Evolutionary conservation across 2,797 vertebrate species (phyloP), one percentile per base, ranked within the genome.

Genomic region (Arrhamphus sclerolepis): DNA sequence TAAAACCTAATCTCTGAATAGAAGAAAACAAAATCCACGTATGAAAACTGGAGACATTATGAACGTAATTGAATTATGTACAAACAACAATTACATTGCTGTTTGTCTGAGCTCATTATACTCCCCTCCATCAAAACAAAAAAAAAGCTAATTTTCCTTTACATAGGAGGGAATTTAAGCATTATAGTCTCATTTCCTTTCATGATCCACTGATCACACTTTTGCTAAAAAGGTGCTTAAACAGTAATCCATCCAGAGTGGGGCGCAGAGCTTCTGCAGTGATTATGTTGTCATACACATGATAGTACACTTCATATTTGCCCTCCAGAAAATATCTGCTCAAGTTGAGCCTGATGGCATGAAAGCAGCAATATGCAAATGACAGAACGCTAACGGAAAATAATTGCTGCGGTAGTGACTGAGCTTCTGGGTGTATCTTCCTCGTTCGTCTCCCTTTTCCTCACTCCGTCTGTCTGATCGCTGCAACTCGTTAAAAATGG

Each of bases 351-450:
- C 17, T 1, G 46, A 34, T 34, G 62, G 55, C 46, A 10, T 20
- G 46, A 56, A 49, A 62, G 41, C 10, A 14, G 6, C 65, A 28
- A 39, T 53, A 66, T 60, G 50, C 67, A 59, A 68, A 81, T 64
- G 70, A 43, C 47, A 52, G 42, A 55, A 54, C n/a, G 17, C 6
- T 62, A 72, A 77, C 55, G 52, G 57, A 39, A 57, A 76, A 63
- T 59, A 66, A 83, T 77, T n/a, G 46, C 46, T 55, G 6, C 20
- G 63, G 58, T 66, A 53, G 43, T 47, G 75, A 71, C 75, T 70
- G 82, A 81, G 72, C 70, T 58, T 1, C 77, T 81, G 71, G 74
- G 78, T 54, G 77, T 72, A 65, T 68, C 65, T 46, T 16, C 0
- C 6, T 66, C 72, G 77, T 89, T 84, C 56, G 65, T 85, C 78